phyloP scores from a whole-genome alignment of 2,797 vertebrate genomes.

The Lepus oiostolus region DNA sequence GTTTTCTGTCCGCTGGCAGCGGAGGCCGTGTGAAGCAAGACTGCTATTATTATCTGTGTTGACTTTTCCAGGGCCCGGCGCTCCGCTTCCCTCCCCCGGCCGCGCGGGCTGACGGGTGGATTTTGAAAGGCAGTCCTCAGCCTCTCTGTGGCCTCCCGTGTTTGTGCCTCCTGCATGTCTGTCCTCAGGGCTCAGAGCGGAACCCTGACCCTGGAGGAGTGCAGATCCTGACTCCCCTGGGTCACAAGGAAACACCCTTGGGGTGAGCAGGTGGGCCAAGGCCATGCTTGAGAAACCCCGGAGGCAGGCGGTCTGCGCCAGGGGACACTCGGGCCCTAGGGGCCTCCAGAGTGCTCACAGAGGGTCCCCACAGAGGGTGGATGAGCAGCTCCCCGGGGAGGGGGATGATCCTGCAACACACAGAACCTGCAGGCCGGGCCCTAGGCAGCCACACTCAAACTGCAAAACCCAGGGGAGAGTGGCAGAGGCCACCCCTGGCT shows the following conservation, averaged over 20 bases:
- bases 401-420: not conserved
- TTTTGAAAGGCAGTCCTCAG: not conserved
- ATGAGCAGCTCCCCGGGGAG: not conserved
- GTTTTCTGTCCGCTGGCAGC: not conserved
- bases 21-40: slow-evolving; percentile 53
- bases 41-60: slow-evolving; percentile 74
- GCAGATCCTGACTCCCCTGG: not conserved
- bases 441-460: not conserved
- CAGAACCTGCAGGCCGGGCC: not conserved
- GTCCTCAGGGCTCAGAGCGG: not conserved
- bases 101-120: not conserved
- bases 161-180: not conserved
- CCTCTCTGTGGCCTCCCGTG: not conserved
- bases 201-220: not conserved
- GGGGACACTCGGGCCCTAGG: not conserved
- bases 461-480: not conserved
- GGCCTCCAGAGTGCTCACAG: not conserved
- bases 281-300: not conserved
- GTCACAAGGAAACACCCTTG: not conserved
- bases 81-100: not conserved
- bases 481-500: rapidly evolving
- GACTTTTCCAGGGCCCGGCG: slow-evolving; percentile 62
- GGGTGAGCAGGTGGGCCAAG: not conserved
- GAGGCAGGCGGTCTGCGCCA: not conserved
- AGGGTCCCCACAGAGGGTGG: not conserved